Conservation (phyloP, 2,797 vertebrate species). For the Spinus pinus region DNA sequence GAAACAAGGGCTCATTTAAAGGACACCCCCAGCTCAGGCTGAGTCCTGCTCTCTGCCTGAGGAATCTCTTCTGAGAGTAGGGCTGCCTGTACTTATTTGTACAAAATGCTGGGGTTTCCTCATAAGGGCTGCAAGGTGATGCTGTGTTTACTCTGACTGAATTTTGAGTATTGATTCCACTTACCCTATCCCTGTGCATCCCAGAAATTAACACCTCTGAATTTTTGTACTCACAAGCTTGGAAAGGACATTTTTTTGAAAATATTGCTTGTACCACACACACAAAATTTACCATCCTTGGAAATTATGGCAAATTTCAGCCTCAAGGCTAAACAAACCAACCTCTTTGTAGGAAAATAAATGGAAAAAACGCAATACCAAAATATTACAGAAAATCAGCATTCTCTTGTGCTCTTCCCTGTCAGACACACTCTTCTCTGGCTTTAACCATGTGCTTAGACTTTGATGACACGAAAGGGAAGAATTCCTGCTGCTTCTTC, state of each 20-base stretch:
- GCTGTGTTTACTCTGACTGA: not conserved
- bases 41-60: not conserved
- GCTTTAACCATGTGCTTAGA: not conserved
- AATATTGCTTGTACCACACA: not conserved
- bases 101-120: not conserved
- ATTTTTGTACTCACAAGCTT: not conserved
- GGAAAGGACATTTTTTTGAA: not conserved
- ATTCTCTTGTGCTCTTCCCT: not conserved
- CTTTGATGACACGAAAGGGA: not conserved
- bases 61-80: not conserved
- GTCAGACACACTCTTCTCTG: not conserved
- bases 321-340: not conserved
- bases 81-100: not conserved
- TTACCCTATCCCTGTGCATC: not conserved
- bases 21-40: not conserved
- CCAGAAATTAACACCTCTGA: not conserved
- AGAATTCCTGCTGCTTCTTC: conserved; percentile 8
- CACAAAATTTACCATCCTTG: not conserved
- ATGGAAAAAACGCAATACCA: not conserved
- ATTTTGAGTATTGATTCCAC: not conserved
- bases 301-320: not conserved
- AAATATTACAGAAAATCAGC: not conserved
- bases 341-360: not conserved
- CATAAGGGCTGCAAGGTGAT: not conserved
- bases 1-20: not conserved